phyloP scores from a whole-genome alignment of 1,140 invertebrate species.

The Hirudo medicinalis region DNA sequence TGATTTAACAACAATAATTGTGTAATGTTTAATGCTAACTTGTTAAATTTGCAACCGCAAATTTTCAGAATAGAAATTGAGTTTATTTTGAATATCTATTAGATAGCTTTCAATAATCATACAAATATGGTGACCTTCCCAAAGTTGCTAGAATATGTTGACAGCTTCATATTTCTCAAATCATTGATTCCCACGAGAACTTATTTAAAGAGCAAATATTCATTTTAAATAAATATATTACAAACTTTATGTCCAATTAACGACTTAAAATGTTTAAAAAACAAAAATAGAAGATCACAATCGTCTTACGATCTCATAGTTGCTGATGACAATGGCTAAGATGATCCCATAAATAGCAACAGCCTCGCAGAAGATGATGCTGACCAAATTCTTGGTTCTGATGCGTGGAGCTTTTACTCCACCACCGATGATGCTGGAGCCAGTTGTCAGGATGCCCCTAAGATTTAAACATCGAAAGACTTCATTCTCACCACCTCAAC shows the following conservation, averaged over 20 bases:
- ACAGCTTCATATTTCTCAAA: neutral
- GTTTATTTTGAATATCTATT: too few species aligned
- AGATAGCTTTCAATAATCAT: too few species aligned
- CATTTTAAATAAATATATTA: neutral
- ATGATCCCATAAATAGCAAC: slow-evolving; percentile 98
- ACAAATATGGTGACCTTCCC: too few species aligned
- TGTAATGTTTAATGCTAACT: too few species aligned
- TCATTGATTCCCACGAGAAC: too few species aligned
- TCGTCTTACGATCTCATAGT: slow-evolving; percentile 53
- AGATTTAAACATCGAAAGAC: slow-evolving; percentile 12
- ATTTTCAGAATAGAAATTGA: too few species aligned
- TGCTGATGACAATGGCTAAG: slow-evolving; percentile 85
- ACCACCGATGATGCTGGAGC: slow-evolving; percentile 85
- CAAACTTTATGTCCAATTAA: neutral
- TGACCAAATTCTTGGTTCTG: slow-evolving; percentile 98
- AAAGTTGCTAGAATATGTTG: too few species aligned
- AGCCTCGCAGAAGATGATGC: slow-evolving; percentile 96
- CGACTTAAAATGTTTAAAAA: neutral
- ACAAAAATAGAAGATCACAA: neutral
- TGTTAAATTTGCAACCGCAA: too few species aligned
- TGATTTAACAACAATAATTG: too few species aligned
- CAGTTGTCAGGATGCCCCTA: slow-evolving; percentile 86
- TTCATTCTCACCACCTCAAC: neutral
- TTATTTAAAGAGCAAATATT: neutral
- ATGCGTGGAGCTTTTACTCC: slow-evolving; percentile 97